These are phyloP conservation scores for Virgularia gustaviana DNA, from an alignment of 92 coral and sea anemone genomes.

Conservation along the genomic window DNA sequence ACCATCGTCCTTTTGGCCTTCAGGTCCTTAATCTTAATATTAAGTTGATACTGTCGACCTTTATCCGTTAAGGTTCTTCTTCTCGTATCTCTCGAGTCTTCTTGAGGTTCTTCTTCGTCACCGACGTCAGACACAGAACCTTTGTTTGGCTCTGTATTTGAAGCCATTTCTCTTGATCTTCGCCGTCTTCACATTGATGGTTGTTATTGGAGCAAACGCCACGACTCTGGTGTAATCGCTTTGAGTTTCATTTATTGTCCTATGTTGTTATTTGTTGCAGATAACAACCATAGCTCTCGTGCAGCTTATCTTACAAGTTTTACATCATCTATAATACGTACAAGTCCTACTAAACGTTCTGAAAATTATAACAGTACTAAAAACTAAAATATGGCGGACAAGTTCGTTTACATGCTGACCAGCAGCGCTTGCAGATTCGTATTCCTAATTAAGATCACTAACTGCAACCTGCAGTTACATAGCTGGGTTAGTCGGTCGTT, in stretches of 20 bases:
- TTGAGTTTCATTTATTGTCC: no score
- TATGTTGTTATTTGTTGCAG: no score
- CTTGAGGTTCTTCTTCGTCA: not conserved
- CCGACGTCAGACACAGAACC: no score
- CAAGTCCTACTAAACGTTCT: not conserved
- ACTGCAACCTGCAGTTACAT: no score
- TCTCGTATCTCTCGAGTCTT: not conserved
- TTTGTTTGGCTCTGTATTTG: not conserved
- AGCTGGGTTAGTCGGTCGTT: no score
- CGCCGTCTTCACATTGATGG: not conserved
- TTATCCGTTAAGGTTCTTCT: conserved; percentile 19
- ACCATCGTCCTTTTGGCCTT: conserved; percentile 15
- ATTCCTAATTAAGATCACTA: not conserved
- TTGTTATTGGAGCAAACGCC: conserved; percentile 8
- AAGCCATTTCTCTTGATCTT: not conserved
- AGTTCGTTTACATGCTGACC: not conserved
- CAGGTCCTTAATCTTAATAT: conserved; percentile 16
- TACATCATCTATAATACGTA: no score
- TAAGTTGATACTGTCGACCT: conserved; percentile 9
- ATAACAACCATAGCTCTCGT: no score
- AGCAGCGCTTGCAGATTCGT: no score
- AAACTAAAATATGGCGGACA: not conserved
- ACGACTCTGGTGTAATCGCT: not conserved
- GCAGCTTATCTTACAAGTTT: no score
- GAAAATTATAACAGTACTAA: not conserved